Evolutionary conservation across 2,797 vertebrate genomes (phyloP).

Genomic region (Loriculus beryllinus): DNA sequence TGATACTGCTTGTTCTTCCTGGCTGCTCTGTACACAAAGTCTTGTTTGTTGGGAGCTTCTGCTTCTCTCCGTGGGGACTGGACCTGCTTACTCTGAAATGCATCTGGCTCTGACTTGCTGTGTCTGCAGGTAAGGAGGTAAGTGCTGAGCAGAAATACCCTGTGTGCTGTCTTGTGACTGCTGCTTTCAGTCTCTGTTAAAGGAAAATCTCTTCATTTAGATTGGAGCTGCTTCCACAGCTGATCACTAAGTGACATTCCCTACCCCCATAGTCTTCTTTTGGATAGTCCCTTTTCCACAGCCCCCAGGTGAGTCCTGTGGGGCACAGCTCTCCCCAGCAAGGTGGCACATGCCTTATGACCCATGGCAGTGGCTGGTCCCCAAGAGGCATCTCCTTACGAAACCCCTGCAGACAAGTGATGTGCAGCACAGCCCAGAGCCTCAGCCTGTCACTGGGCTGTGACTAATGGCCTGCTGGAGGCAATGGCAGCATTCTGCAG

Average conservation of each 20-base stretch:
- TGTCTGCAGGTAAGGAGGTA: neutral
- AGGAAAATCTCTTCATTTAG: neutral
- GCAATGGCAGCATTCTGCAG: neutral
- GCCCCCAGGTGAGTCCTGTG: neutral
- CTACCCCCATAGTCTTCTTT: neutral
- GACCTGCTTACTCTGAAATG: neutral
- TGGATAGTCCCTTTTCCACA: fast-evolving
- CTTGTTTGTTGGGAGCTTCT: fast-evolving
- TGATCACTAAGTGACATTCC: neutral
- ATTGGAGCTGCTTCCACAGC: neutral
- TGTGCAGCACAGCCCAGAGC: neutral
- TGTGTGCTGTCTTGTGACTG: neutral
- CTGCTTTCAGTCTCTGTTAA: neutral
- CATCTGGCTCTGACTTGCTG: neutral
- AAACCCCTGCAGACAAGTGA: fast-evolving
- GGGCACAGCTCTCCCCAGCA: neutral
- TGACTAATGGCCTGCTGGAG: neutral
- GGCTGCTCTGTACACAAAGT: fast-evolving
- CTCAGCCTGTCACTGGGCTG: neutral
- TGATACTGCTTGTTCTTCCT: neutral
- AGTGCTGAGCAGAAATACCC: neutral
- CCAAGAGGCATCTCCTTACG: neutral
- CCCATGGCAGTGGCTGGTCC: neutral
- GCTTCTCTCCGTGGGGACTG: neutral
- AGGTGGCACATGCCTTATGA: neutral